phyloP scores from a whole-genome alignment of 2,888 invertebrate genomes.

The Thera britannica region DNA sequence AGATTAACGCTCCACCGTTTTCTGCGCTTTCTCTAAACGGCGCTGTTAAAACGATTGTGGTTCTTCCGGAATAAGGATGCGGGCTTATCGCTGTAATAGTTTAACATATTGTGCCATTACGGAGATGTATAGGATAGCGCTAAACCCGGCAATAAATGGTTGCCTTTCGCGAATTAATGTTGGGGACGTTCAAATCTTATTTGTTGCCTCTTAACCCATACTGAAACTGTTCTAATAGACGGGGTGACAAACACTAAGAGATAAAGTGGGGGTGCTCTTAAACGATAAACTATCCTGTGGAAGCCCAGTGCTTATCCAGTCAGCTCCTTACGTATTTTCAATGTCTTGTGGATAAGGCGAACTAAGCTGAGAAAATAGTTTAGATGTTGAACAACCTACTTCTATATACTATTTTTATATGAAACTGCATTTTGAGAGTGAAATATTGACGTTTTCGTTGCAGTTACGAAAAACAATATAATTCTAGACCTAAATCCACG shows the following conservation, averaged over 20 bases:
- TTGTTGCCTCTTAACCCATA: slow-evolving; percentile 8
- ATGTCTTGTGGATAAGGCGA: neutral
- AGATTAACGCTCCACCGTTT: slow-evolving; percentile 49
- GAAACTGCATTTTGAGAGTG: too few relatives aligned
- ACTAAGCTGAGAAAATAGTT: too few relatives aligned
- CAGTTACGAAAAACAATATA: neutral
- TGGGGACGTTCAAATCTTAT: slow-evolving; percentile 4
- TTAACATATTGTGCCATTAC: slow-evolving; percentile 34
- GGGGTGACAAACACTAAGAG: neutral
- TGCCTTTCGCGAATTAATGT: slow-evolving; percentile 37
- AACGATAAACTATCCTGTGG: neutral
- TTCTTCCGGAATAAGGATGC: slow-evolving; percentile 40
- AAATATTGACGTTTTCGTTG: too few relatives aligned
- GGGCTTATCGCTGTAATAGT: slow-evolving; percentile 36
- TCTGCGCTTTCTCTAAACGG: slow-evolving; percentile 50
- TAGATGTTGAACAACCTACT: too few relatives aligned
- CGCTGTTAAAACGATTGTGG: slow-evolving; percentile 51
- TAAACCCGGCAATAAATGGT: slow-evolving; percentile 27
- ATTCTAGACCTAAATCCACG: slow-evolving; percentile 14
- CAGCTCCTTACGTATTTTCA: neutral
- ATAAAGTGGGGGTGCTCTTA: neutral
- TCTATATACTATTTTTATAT: too few relatives aligned
- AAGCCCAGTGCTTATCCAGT: neutral
- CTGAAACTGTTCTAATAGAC: neutral
- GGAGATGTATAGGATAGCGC: slow-evolving; percentile 29